Percentiles rank a stretch among this genome's conserved stretches.
Conservation (phyloP, 1,140 invertebrate genomes). For the Linepithema humile region DNA sequence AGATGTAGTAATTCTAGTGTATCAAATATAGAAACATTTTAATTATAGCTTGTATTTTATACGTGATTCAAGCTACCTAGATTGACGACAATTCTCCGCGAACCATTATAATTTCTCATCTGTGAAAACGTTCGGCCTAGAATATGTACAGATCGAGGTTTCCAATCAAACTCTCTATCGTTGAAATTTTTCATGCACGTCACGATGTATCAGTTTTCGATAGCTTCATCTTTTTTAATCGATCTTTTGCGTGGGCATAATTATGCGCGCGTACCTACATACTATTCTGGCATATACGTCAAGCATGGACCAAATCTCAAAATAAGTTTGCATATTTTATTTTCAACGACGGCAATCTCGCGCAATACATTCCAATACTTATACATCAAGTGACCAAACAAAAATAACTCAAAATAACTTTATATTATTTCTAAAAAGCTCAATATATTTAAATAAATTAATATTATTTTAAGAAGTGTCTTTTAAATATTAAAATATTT, state of each 20-base stretch:
- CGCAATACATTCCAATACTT: slow-evolving; percentile 9
- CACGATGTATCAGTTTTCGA: slow-evolving; percentile 1
- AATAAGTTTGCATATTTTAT: slow-evolving; percentile 75
- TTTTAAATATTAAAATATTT: too few species aligned
- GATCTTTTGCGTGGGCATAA: neutral
- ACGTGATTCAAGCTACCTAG: neutral
- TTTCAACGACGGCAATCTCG: slow-evolving; percentile 57
- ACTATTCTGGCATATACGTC: slow-evolving; percentile 59
- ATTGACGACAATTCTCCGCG: slow-evolving; percentile 1
- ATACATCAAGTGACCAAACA: neutral
- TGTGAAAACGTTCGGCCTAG: neutral
- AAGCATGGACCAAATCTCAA: slow-evolving; percentile 58
- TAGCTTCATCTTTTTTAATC: slow-evolving; percentile 4
- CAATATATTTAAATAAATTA: neutral
- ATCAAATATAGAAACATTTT: neutral
- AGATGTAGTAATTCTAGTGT: neutral
- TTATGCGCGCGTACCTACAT: slow-evolving; percentile 61
- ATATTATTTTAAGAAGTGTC: slow-evolving; percentile 1
- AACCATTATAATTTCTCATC: slow-evolving; percentile 13
- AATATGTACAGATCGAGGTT: slow-evolving; percentile 1
- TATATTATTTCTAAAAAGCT: slow-evolving; percentile 21
- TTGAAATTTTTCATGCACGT: slow-evolving; percentile 33
- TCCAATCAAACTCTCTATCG: slow-evolving; percentile 20
- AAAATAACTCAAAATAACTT: slow-evolving; percentile 37
- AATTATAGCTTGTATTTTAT: neutral